phyloP scores from a whole-genome alignment of 2,888 invertebrate species.

The Oegoconia quadripuncta region DNA sequence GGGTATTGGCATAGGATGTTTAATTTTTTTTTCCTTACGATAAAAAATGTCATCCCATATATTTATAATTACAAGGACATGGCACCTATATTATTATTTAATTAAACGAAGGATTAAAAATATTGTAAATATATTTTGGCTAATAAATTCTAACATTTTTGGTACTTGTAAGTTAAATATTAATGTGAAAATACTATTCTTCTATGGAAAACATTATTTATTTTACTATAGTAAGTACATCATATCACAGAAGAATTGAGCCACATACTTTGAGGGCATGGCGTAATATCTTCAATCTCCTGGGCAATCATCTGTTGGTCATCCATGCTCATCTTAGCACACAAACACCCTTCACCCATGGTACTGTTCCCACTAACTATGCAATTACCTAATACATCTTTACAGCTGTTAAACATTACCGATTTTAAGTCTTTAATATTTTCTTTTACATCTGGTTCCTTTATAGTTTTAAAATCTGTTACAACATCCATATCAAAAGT shows the following conservation, averaged over 20 bases:
- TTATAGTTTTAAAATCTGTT: conserved; percentile 8
- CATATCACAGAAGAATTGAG: conserved; percentile 17
- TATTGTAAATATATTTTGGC: too few species aligned
- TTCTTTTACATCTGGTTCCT: too few species aligned
- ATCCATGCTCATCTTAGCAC: conserved; percentile 60
- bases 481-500: conserved; percentile 45
- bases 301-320: conserved; percentile 52
- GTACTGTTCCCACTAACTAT: conserved; percentile 60
- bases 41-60: neutral
- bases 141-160: too few species aligned
- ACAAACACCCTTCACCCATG: conserved; percentile 60
- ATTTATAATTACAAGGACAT: neutral
- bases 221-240: too few species aligned
- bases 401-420: conserved; percentile 57
- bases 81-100: neutral
- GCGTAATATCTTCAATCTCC: conserved; percentile 67
- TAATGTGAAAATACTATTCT: too few species aligned
- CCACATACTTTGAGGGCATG: conserved; percentile 35
- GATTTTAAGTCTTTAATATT: conserved; percentile 21
- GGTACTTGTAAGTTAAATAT: too few species aligned
- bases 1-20: too few species aligned
- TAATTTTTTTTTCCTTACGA: too few species aligned
- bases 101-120: too few species aligned
- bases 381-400: conserved; percentile 61
- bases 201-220: too few species aligned